phyloP scores from a whole-genome alignment of 2,113 vertebrate genomes.

The Eurystomus gularis region DNA sequence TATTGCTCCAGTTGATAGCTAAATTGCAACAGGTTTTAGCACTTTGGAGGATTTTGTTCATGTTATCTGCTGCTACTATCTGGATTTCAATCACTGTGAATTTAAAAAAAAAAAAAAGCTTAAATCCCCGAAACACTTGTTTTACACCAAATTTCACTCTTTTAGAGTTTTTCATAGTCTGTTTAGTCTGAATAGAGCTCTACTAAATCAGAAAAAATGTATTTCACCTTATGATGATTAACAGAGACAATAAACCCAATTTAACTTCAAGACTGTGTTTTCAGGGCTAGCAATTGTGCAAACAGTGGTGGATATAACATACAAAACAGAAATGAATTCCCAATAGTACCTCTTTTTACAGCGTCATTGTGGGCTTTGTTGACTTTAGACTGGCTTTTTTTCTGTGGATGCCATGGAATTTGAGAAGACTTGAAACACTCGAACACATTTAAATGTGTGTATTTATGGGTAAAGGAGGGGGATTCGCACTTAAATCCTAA shows the following conservation, averaged over 20 bases:
- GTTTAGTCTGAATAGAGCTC: background rate
- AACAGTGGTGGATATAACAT: background rate
- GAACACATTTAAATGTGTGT: conserved; percentile 38
- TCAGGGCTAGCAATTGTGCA: background rate
- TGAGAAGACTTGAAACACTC: conserved; percentile 42
- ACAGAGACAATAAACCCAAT: background rate
- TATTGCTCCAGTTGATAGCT: background rate
- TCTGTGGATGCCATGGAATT: conserved; percentile 28
- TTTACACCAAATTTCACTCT: background rate
- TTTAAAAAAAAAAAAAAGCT: background rate
- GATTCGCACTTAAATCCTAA: conserved; percentile 45
- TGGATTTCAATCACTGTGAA: background rate
- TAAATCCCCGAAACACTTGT: background rate
- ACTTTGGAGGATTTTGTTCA: background rate
- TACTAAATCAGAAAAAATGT: background rate
- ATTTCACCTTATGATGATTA: background rate
- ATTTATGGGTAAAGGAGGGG: conserved; percentile 16
- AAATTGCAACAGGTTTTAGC: background rate
- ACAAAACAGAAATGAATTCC: conserved; percentile 39
- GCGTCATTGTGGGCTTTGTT: conserved; percentile 37
- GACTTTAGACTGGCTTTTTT: conserved; percentile 28
- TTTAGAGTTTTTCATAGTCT: background rate
- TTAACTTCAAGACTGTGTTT: background rate
- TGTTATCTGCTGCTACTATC: background rate
- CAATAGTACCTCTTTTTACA: conserved; percentile 21